Percentiles rank a stretch among this genome's conserved stretches.
These are phyloP conservation scores for Mystacides longicornis DNA, from an alignment of 2,888 invertebrate species.

Conservation along the genomic window DNA sequence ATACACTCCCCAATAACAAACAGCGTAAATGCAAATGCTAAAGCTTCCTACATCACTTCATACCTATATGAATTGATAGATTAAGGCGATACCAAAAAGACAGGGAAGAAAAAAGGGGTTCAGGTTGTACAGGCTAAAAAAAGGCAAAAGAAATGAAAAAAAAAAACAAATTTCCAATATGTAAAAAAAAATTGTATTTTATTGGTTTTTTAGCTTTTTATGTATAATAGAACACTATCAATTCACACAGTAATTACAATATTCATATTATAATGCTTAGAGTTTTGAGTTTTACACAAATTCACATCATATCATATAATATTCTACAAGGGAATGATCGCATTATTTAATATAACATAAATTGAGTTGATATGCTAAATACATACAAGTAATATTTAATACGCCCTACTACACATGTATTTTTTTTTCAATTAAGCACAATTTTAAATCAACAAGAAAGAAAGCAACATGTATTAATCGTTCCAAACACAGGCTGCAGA, in stretches of 20 bases:
- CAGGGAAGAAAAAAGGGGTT: conserved; percentile 4
- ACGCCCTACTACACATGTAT: conserved; percentile 5
- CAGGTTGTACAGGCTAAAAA: not conserved
- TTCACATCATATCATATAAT: conserved; percentile 15
- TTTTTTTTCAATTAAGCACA: not conserved
- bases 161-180: conserved; percentile 21
- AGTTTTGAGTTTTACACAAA: conserved; percentile 22
- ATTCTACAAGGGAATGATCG: conserved; percentile 23
- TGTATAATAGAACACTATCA: conserved; percentile 21
- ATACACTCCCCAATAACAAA: too few relatives aligned
- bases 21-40: too few relatives aligned
- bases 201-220: conserved; percentile 17
- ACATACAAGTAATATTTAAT: conserved; percentile 19
- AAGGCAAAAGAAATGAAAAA: conserved; percentile 1
- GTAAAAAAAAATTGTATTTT: conserved; percentile 25
- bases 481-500: too few relatives aligned
- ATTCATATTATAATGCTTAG: not conserved
- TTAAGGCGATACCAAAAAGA: not conserved
- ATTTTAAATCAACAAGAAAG: too few relatives aligned
- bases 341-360: conserved; percentile 12
- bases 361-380: conserved; percentile 24
- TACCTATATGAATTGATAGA: too few relatives aligned
- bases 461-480: too few relatives aligned
- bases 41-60: too few relatives aligned
- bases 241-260: conserved; percentile 24